Percentiles rank a stretch among this genome's conserved stretches.
Evolutionary conservation across 2,888 invertebrate genomes (phyloP).

Genomic region (Drosophila prolongata): DNA sequence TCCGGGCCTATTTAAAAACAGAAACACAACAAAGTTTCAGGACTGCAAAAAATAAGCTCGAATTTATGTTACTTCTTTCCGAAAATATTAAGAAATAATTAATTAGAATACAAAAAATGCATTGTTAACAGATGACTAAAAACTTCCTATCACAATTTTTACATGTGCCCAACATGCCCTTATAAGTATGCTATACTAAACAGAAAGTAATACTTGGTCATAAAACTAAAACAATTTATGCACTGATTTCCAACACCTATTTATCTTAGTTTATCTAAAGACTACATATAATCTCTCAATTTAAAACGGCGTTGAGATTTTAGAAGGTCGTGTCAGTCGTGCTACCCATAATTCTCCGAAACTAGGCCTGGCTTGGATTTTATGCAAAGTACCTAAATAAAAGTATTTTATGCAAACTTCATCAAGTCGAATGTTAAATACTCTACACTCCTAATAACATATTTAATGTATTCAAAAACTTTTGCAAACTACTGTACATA

Average conservation of each 20-base stretch:
- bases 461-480: not conserved
- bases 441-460: not conserved
- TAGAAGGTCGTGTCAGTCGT: too few species aligned
- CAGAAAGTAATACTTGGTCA: too few species aligned
- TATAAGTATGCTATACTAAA: slow-evolving; percentile 17
- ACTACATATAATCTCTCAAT: too few species aligned
- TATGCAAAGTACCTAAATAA: not conserved
- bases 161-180: not conserved
- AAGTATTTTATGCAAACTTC: not conserved
- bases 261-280: too few species aligned
- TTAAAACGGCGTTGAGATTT: too few species aligned
- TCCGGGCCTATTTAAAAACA: slow-evolving; percentile 42
- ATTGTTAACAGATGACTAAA: too few species aligned
- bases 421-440: not conserved
- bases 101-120: not conserved
- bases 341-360: not conserved
- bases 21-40: slow-evolving; percentile 7
- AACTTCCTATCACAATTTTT: too few species aligned
- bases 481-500: too few species aligned
- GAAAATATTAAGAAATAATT: not conserved
- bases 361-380: not conserved
- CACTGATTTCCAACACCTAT: too few species aligned
- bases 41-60: not conserved
- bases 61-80: slow-evolving; percentile 11
- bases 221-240: too few species aligned